Evolutionary conservation across 2,797 vertebrate genomes (phyloP).

Genomic region (Rhynchotus rufescens): DNA sequence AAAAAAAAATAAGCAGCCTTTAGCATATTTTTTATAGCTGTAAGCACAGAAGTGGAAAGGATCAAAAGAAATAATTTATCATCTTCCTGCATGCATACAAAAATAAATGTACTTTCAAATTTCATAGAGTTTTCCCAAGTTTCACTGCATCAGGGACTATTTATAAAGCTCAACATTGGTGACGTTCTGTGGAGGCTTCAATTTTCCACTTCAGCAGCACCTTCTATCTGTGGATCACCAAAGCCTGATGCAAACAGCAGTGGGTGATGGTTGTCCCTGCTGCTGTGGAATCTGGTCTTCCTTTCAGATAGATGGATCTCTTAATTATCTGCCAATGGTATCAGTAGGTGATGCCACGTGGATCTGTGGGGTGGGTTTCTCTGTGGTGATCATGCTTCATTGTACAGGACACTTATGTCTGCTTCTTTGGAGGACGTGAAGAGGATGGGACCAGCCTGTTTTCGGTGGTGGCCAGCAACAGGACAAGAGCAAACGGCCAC

Average conservation of each 20-base stretch:
- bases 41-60: background rate
- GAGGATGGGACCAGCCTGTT: too few species aligned
- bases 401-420: background rate
- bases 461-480: too few species aligned
- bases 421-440: background rate
- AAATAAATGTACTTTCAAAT: conserved; percentile 21
- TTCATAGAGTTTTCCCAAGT: background rate
- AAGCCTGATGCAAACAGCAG: background rate
- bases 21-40: background rate
- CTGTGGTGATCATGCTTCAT: background rate
- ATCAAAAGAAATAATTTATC: conserved; percentile 12
- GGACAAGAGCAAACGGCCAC: too few species aligned
- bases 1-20: background rate
- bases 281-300: background rate
- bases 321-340: background rate
- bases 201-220: background rate
- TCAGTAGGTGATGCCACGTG: conserved; percentile 13
- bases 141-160: background rate
- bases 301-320: background rate
- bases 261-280: background rate
- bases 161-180: background rate
- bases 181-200: background rate
- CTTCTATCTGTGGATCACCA: background rate
- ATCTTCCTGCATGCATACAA: background rate
- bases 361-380: background rate